These are phyloP conservation scores for Potamilus streckersoni DNA, from an alignment of 1,140 invertebrate species.

Conservation along the genomic window DNA sequence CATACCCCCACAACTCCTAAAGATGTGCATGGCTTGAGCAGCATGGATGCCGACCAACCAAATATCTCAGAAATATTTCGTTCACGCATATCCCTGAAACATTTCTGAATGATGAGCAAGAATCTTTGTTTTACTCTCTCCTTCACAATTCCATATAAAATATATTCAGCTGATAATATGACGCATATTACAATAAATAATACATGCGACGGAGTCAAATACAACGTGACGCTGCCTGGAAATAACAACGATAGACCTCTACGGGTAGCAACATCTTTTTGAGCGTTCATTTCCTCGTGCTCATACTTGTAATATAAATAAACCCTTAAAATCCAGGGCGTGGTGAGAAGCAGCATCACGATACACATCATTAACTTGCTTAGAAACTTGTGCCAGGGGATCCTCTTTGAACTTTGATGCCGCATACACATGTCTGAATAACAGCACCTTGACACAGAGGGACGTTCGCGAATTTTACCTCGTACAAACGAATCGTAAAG, in stretches of 20 bases:
- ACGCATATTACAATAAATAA: constrained; percentile 14
- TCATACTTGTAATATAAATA: constrained; percentile 4
- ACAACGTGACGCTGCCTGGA: constrained; percentile 19
- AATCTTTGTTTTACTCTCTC: constrained; percentile 10
- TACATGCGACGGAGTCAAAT: constrained; percentile 14
- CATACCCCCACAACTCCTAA: constrained; percentile 20
- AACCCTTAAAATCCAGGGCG: constrained; percentile 14
- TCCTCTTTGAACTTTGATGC: neutral
- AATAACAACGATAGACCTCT: constrained; percentile 11
- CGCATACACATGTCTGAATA: constrained; percentile 1
- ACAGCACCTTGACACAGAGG: constrained; percentile 9
- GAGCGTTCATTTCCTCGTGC: constrained; percentile 5
- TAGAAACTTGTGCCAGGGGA: constrained; percentile 14
- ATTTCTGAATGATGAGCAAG: constrained; percentile 15
- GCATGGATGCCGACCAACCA: constrained; percentile 5
- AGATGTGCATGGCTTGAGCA: constrained; percentile 12
- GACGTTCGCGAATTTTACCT: constrained; percentile 17
- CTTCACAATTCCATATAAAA: constrained; percentile 7
- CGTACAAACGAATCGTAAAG: constrained; percentile 20
- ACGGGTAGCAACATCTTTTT: constrained; percentile 4
- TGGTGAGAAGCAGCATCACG: constrained; percentile 2
- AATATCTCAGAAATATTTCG: constrained; percentile 11
- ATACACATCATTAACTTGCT: neutral
- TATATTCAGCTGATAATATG: constrained; percentile 4
- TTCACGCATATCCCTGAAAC: constrained; percentile 21